Base-by-base conservation (phyloP, 1,140 invertebrate genomes). In the Drosophila navojoa region DNA sequence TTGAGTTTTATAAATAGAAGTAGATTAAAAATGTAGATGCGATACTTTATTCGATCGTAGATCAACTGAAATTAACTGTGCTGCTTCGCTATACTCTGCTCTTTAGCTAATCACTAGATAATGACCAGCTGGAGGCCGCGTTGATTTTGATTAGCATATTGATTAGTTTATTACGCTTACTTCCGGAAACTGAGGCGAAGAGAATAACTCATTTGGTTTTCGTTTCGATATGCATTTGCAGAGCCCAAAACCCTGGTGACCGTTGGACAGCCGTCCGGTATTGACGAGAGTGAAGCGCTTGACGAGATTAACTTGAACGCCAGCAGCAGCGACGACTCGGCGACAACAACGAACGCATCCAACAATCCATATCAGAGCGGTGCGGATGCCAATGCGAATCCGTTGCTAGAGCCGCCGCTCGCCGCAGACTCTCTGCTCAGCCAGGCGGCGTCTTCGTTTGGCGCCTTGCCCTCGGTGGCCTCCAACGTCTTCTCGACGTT, bases 401-500 rank as follows among this genome's bases (percentile, higher is more conserved):
- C 77, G 1, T 40, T 90, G 59, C 64, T 90, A 44, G 92, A 71
- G 87, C 92, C 80, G 40, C 58, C 70, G 7, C 29, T 62, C 6
- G 57, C 54, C 15, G 58, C 53, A 7, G 92, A 93, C 70, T 93
- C 93, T 0, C 92, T 89, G 61, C 68, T 90, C 1, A 86, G 93
- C 71, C 85, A 94, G 44, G 93, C 94, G 1, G 92, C 94, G 0
- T 93, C 94, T 74, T 94, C 94, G 45, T 93, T 94, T 60, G 94
- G 93, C 0, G 94, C 94, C 22, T 52, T 94, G 40, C 94, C 94
- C 3, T 92, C 94, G 67, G 93, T 94, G 5, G 94, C 94, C 0
- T 94, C 93, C 32, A 93, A 93, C 25, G 94, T 94, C 0, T 94
- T 94, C 58, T 94, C 93, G 4, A 94, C 93, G 4, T 94, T 94